Percentiles rank a stretch among this genome's conserved stretches.
Evolutionary conservation across 2,888 invertebrate genomes (phyloP).

Genomic region (Mesorhabditis sp.): DNA sequence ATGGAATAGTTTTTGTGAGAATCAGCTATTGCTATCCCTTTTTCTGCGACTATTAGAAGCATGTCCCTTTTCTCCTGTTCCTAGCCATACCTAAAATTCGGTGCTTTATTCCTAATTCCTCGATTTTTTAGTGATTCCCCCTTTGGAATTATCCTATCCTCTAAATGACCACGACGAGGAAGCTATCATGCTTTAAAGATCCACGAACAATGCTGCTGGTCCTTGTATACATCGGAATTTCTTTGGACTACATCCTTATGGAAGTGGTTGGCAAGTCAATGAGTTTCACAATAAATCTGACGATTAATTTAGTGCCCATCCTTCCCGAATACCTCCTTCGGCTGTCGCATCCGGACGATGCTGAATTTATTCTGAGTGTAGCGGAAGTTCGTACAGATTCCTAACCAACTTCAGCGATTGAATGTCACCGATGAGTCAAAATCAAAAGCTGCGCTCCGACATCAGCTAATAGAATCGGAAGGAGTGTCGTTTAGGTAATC

Average conservation of each 20-base stretch:
- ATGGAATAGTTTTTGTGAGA: too few species aligned
- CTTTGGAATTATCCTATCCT: not conserved
- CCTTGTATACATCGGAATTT: constrained; percentile 91
- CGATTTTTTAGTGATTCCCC: not conserved
- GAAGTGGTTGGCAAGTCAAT: constrained; percentile 85
- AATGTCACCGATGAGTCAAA: not conserved
- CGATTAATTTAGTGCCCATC: constrained; percentile 80
- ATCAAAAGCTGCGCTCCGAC: not conserved
- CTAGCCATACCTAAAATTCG: not conserved
- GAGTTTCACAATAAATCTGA: not conserved
- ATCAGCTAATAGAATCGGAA: not conserved
- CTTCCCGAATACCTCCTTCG: constrained; percentile 90
- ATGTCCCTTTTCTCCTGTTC: not conserved
- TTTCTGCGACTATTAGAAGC: not conserved
- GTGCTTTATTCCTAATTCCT: not conserved
- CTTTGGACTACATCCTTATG: constrained; percentile 95
- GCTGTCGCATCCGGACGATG: constrained; percentile 16
- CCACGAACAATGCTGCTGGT: constrained; percentile 81
- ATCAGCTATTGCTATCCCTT: not conserved
- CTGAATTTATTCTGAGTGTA: not conserved
- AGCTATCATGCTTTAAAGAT: constrained; percentile 4
- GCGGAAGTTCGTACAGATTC: not conserved
- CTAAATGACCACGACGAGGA: not conserved
- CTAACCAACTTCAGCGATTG: not conserved
- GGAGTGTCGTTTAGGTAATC: not conserved